Percentiles rank a stretch among this genome's conserved stretches.
phyloP scores from a whole-genome alignment of 2,113 vertebrate genomes.

The Epinephelus cyanopodus region DNA sequence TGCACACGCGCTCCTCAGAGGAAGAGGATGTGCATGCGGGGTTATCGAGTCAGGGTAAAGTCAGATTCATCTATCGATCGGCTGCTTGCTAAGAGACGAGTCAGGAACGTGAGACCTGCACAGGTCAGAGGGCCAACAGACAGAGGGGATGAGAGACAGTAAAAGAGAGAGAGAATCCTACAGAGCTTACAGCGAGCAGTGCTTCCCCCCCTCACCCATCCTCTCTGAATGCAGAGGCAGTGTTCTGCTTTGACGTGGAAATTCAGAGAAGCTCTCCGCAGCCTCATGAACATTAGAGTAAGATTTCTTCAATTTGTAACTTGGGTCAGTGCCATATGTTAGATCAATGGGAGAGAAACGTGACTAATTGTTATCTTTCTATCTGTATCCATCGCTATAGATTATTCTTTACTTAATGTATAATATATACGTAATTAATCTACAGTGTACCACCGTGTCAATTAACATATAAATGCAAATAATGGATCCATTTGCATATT shows the following conservation, averaged over 20 bases:
- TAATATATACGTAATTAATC: constrained; percentile 65
- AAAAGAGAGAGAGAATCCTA: constrained; percentile 20
- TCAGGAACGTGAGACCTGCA: constrained; percentile 79
- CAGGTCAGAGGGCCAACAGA: constrained; percentile 73
- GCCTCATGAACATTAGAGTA: constrained; percentile 50
- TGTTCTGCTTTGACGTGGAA: constrained; percentile 40
- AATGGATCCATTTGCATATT: constrained; percentile 70
- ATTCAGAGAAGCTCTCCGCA: constrained; percentile 48
- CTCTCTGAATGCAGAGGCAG: constrained; percentile 47
- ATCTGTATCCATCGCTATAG: constrained; percentile 55
- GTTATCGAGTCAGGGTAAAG: constrained; percentile 81
- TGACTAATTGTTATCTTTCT: constrained; percentile 67
- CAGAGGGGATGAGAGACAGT: constrained; percentile 53
- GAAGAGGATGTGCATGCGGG: constrained; percentile 73
- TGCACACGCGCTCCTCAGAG: constrained; percentile 52
- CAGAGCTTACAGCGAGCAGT: constrained; percentile 47
- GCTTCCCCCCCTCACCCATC: constrained; percentile 38
- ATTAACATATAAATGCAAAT: constrained; percentile 81
- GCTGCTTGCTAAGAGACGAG: constrained; percentile 77
- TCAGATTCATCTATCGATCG: constrained; percentile 82
- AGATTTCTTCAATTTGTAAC: constrained; percentile 60
- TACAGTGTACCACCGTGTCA: constrained; percentile 49
- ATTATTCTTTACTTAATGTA: constrained; percentile 63
- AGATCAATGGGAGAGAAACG: constrained; percentile 53
- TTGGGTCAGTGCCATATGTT: constrained; percentile 53